Conservation (phyloP, 2,888 invertebrate species). For the Spilarctia lutea region DNA sequence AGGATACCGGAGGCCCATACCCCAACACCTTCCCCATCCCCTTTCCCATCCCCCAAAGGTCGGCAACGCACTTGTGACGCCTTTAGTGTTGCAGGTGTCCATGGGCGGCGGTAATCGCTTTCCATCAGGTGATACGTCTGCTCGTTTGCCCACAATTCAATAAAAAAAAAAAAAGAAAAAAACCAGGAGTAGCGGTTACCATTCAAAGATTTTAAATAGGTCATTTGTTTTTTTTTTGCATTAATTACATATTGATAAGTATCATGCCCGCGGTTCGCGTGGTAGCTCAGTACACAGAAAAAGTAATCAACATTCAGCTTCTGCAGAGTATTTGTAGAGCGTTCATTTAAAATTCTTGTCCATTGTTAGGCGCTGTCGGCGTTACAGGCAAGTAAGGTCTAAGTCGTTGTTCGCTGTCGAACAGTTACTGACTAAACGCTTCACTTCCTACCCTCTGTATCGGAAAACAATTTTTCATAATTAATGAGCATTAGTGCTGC, state of each 20-base stretch:
- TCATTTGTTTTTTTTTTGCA: background rate
- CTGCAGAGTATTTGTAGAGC: conserved; percentile 23
- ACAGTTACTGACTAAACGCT: conserved; percentile 68
- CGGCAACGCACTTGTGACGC: too few species aligned
- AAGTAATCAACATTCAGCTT: conserved; percentile 28
- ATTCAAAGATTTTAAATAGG: background rate
- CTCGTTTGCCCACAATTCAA: too few species aligned
- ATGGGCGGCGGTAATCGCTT: too few species aligned
- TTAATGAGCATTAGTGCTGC: conserved; percentile 49
- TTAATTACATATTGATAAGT: background rate
- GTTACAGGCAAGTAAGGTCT: conserved; percentile 48
- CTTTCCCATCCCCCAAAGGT: too few species aligned
- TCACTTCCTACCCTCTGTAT: conserved; percentile 71
- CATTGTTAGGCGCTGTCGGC: conserved; percentile 31
- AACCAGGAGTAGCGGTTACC: too few species aligned
- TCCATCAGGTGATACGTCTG: too few species aligned
- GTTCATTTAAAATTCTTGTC: conserved; percentile 31
- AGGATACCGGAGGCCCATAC: too few species aligned
- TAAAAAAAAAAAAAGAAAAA: too few species aligned
- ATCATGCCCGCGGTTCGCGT: conserved; percentile 14
- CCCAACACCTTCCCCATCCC: too few species aligned
- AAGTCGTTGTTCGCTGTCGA: conserved; percentile 52
- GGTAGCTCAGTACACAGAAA: conserved; percentile 22
- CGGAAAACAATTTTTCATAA: conserved; percentile 63
- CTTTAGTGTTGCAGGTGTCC: too few species aligned